phyloP scores from a whole-genome alignment of 2,888 invertebrate species.

The Spilarctia lutea region DNA sequence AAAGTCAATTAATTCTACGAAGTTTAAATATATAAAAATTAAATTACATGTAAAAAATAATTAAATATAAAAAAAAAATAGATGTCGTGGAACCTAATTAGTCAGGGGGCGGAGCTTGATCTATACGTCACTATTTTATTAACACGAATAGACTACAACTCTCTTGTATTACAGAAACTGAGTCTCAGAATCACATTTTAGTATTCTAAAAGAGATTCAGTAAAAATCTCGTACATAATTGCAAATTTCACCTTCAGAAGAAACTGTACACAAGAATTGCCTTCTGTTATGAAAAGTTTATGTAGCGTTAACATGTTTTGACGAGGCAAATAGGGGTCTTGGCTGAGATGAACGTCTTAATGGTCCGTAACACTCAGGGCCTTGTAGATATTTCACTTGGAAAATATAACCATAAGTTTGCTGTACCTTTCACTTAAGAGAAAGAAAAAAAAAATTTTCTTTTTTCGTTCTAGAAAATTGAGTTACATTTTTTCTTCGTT shows the following conservation, averaged over 20 bases:
- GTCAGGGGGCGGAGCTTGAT: too few species aligned
- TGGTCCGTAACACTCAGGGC: not conserved
- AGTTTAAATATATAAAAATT: too few species aligned
- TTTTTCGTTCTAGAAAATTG: too few species aligned
- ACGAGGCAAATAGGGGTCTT: not conserved
- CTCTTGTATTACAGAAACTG: not conserved
- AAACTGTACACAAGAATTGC: not conserved
- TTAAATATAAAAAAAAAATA: too few species aligned
- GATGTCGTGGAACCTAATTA: too few species aligned
- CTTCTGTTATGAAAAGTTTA: not conserved
- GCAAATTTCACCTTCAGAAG: not conserved
- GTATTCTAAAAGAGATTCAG: not conserved
- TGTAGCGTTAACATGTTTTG: slow-evolving; percentile 1
- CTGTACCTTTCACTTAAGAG: not conserved
- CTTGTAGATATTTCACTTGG: not conserved
- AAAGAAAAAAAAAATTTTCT: too few species aligned
- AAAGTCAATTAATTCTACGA: too few species aligned
- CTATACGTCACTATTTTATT: too few species aligned
- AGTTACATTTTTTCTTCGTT: not conserved
- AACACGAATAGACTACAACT: too few species aligned
- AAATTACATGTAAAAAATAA: too few species aligned
- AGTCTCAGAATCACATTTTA: not conserved
- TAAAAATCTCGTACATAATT: not conserved
- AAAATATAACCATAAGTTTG: not conserved
- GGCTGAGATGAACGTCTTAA: not conserved